Base-by-base conservation (phyloP, 2,113 vertebrate genomes). In the Aegithalos caudatus region DNA sequence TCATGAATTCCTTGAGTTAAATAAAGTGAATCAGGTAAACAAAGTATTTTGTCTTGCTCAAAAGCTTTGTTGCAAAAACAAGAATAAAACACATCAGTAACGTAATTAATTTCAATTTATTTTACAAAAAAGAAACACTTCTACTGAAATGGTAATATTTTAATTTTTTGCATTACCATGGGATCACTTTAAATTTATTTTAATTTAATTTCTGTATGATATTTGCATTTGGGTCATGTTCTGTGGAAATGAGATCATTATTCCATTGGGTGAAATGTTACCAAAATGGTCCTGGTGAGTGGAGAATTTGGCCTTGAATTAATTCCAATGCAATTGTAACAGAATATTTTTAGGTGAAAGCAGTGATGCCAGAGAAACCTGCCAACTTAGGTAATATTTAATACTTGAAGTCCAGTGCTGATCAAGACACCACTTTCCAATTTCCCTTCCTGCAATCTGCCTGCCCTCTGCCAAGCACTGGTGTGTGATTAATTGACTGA, bases 401-500 rank as follows among this genome's bases (percentile, higher is more conserved):
- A 57, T 79, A 40, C 54, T 78, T 66, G 79, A 73, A 90, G 76
- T 77, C 62, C 64, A 71, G 9, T 2, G 3, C 86, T 70, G 86
- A 86, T 90, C 67, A 74, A 86, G 82, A 64, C 33, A 54, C 67
- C 12, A 25, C 44, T 90, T 93, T 84, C 86, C 64, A 74, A 5
- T 95, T 93, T 84, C 64, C 79, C 64, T 86, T 94, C 80, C 86
- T 92, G 86, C 94, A 94, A 65, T 92, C 91, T 92, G 92, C 86
- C 94, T 94, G 88, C 91, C 88, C 96, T 95, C 82, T 93, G 95
- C 94, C 91, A 96, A 25, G 91, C 94, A 88, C 86, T 95, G 94
- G 92, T 70, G 90, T 95, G 91, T 95, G 96, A 96, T 93, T 96
- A 97, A 95, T 94, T 96, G 95, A 95, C 88, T 96, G 94, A 94